Percentiles rank a stretch among this genome's conserved stretches.
Evolutionary conservation across 1,140 invertebrate species (phyloP).

Genomic region (Melanaphis sacchari): DNA sequence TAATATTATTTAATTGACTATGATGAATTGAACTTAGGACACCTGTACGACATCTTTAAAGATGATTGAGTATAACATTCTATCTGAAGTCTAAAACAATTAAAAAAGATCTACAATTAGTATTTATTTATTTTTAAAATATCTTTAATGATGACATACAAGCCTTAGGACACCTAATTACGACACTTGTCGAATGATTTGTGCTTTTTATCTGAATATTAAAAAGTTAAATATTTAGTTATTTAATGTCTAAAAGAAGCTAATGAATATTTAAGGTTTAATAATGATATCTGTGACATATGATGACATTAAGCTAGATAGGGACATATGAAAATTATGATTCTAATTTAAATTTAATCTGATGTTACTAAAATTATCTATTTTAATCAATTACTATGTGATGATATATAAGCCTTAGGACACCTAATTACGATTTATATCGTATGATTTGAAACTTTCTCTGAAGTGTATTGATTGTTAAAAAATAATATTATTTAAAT

Average conservation of each 20-base stretch:
- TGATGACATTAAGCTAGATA: slow-evolving; percentile 30
- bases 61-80: not conserved
- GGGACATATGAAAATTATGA: slow-evolving; percentile 20
- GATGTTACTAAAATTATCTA: not conserved
- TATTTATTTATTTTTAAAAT: too few species aligned
- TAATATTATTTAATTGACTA: not conserved
- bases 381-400: not conserved
- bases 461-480: not conserved
- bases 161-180: slow-evolving; percentile 57
- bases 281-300: too few species aligned
- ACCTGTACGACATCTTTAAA: slow-evolving; percentile 13
- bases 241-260: too few species aligned
- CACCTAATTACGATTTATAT: too few species aligned
- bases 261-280: not conserved
- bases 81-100: not conserved
- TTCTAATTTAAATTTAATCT: not conserved
- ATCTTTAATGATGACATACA: not conserved
- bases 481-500: not conserved
- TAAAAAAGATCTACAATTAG: not conserved
- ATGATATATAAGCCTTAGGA: too few species aligned
- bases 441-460: not conserved
- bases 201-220: slow-evolving; percentile 29
- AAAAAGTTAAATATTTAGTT: not conserved
- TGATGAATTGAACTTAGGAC: slow-evolving; percentile 39
- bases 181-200: slow-evolving; percentile 30